These are phyloP conservation scores for Listrodromus nycthemerus DNA, from an alignment of 2,888 invertebrate species.

Conservation along the genomic window DNA sequence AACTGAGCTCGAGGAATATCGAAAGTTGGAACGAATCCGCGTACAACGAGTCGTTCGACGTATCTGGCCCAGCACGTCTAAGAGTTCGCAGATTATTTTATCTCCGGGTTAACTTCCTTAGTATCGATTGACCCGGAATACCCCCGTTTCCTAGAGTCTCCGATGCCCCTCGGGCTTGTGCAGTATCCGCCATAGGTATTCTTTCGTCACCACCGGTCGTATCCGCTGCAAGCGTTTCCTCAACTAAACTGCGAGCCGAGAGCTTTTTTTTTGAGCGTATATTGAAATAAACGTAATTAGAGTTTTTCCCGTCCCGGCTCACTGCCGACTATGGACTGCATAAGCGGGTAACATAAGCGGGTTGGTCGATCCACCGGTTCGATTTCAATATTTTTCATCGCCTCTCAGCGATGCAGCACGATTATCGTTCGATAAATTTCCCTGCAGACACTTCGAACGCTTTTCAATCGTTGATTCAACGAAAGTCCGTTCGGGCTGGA, in stretches of 20 bases:
- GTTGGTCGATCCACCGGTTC: background rate
- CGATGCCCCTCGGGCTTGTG: constrained; percentile 49
- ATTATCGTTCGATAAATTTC: background rate
- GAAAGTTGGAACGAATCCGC: constrained; percentile 35
- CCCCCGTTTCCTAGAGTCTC: constrained; percentile 55
- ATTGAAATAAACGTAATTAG: constrained; percentile 63
- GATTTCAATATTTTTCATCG: constrained; percentile 1
- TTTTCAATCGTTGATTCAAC: background rate
- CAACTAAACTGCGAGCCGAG: constrained; percentile 54
- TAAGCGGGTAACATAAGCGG: background rate
- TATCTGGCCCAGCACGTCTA: constrained; percentile 52
- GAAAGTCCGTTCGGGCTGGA: background rate
- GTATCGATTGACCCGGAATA: constrained; percentile 67
- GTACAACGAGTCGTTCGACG: constrained; percentile 2
- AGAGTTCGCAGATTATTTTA: constrained; percentile 68
- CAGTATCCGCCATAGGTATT: constrained; percentile 36
- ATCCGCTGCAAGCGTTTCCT: constrained; percentile 55
- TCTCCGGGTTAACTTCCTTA: constrained; percentile 68
- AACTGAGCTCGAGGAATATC: constrained; percentile 20
- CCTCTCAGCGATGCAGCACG: background rate
- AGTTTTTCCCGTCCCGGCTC: constrained; percentile 21
- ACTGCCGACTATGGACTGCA: background rate
- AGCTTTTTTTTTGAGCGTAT: constrained; percentile 43
- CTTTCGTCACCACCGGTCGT: constrained; percentile 27
- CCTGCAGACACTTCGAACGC: background rate